Evolutionary conservation across 35 echinoderm and acorn worm species (phyloP), one percentile per base, ranked within the genome.

Genomic region (Diadema setosum): DNA sequence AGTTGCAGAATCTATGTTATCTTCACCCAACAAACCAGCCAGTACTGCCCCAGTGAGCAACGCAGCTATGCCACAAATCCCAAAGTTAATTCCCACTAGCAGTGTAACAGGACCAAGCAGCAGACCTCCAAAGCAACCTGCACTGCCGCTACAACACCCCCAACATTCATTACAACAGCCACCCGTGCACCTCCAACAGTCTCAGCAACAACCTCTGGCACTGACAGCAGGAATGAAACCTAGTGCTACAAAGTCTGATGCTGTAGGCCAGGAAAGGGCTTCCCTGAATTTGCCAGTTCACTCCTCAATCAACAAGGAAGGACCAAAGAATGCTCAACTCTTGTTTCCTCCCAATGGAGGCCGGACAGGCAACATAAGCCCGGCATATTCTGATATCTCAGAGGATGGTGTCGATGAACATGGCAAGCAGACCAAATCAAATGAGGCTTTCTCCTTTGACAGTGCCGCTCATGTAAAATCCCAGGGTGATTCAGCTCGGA

Each of bases 381-480:
- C 96, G 31, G 96, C 96, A 46, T 99, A 99, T 80, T 99, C 96
- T 15, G 96, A 99, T 82, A 99, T 99, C 16, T 99, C 96, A 63
- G 92, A 99, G 83, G 96, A 90, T 52, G 89, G 89, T 82, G 93
- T 88, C 8, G 93, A 95, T 21, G 57, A 45, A 24, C 89, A 91
- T 12, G 84, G 55, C 67, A 64, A 78, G 21, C 73, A 78, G 20
- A 17, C 73, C 9, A 78, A 78, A 43, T 41, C 73, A 14, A 35
- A n/a, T 14, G 73, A 78, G n/a, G 30, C 40, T 1, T 78, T 78
- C 44, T 44, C 73, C 73, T 78, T 78, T 78, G 73, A 78, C 24
- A 78, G 40, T 26, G 27, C 73, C 24, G 40, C 24, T 18, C 73
- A 78, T 39, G 2, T 78, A n/a, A 78, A 44, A 36, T 18, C 73